Conservation (phyloP, 30 jellyfish, hydroid and myxozoan species). For the Aurelia sp. region DNA sequence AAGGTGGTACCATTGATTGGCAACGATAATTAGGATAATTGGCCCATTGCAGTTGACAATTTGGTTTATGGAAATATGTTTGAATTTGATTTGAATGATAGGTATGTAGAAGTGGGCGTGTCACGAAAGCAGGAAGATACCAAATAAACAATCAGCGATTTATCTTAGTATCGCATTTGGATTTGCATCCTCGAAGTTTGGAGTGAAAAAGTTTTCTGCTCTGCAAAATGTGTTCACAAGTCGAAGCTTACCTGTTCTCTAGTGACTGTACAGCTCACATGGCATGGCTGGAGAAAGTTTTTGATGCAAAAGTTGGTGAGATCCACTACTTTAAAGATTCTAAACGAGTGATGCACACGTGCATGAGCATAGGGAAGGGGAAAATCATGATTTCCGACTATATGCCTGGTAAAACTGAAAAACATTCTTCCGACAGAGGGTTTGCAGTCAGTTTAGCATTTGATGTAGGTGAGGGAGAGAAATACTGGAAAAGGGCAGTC, state of each 20-base stretch:
- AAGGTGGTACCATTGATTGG: too few species aligned
- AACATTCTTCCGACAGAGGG: constrained; percentile 35
- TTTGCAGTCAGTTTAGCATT: constrained; percentile 23
- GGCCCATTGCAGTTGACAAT: too few species aligned
- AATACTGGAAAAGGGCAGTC: constrained; percentile 48
- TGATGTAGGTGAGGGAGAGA: constrained; percentile 32
- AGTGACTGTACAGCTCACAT: constrained; percentile 39
- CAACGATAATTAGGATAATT: too few species aligned
- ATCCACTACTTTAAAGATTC: constrained; percentile 38
- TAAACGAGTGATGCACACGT: constrained; percentile 47
- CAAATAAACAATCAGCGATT: background rate
- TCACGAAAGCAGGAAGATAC: background rate
- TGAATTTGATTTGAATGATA: too few species aligned
- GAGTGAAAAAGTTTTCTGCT: too few species aligned
- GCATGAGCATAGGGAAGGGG: constrained; percentile 39
- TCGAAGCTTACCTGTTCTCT: constrained; percentile 34
- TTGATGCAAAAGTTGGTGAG: constrained; percentile 51
- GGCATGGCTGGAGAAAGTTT: constrained; percentile 49
- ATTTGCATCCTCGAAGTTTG: too few species aligned
- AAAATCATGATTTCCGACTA: constrained; percentile 49
- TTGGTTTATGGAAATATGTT: too few species aligned
- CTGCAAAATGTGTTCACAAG: constrained; percentile 22
- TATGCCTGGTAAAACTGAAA: constrained; percentile 42
- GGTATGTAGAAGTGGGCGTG: too few species aligned
- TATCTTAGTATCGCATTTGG: background rate